Evolutionary conservation across 2,113 vertebrate species (phyloP).

Genomic region (Sitta europaea): DNA sequence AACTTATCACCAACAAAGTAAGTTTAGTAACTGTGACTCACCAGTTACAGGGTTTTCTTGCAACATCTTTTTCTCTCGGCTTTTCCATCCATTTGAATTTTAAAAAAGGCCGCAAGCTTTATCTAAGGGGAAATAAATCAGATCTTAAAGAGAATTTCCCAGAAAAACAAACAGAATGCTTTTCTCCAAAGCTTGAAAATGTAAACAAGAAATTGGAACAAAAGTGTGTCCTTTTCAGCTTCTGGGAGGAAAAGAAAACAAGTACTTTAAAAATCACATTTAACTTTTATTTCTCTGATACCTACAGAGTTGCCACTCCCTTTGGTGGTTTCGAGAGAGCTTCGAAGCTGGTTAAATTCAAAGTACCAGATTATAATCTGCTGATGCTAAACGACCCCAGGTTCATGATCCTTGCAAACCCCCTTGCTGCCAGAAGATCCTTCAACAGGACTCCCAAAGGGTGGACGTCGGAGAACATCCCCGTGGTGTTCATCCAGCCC

Average conservation of each 20-base stretch:
- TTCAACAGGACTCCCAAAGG: conserved; percentile 94
- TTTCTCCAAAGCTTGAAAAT: background rate
- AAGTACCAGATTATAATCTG: conserved; percentile 76
- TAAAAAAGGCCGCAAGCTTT: background rate
- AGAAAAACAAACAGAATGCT: background rate
- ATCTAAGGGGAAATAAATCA: background rate
- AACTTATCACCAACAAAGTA: background rate
- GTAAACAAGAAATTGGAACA: background rate
- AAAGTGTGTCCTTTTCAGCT: background rate
- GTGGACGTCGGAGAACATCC: conserved; percentile 77
- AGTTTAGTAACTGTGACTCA: conserved; percentile 44
- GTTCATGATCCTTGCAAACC: conserved; percentile 76
- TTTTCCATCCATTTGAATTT: background rate
- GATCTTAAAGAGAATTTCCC: background rate
- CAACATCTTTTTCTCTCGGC: background rate
- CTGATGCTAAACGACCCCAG: conserved; percentile 76
- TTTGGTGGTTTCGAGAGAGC: conserved; percentile 90
- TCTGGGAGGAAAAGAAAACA: background rate
- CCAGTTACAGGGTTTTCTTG: background rate
- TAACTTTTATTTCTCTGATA: conserved; percentile 44
- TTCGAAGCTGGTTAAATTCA: conserved; percentile 80
- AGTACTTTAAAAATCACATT: background rate
- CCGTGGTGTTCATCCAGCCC: conserved; percentile 70
- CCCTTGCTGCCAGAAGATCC: conserved; percentile 77
- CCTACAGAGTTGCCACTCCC: conserved; percentile 88